Evolutionary conservation across 2,888 invertebrate genomes (phyloP).

Genomic region (Deroplatys truncata): DNA sequence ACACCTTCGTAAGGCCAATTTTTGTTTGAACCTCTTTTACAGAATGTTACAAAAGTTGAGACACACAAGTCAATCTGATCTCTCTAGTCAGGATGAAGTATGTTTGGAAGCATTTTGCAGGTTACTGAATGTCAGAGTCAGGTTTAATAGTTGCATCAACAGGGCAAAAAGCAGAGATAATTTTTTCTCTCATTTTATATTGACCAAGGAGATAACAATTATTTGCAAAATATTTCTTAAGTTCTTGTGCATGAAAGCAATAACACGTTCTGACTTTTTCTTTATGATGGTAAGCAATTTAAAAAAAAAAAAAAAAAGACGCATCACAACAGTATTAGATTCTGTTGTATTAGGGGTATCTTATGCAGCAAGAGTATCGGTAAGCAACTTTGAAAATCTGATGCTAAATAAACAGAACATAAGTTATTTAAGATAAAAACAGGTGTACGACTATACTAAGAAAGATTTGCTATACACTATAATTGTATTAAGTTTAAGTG

Average conservation of each 20-base stretch:
- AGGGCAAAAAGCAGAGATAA: background rate
- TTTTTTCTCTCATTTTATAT: background rate
- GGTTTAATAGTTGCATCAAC: background rate
- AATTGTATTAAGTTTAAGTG: too few relatives aligned
- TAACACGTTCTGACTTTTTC: background rate
- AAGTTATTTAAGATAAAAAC: background rate
- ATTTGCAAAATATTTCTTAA: background rate
- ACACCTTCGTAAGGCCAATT: conserved; percentile 48
- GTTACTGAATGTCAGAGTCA: background rate
- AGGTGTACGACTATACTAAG: too few relatives aligned
- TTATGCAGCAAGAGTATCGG: too few relatives aligned
- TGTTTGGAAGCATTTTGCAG: background rate
- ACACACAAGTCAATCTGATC: background rate
- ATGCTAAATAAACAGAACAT: background rate
- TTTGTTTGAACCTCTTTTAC: background rate
- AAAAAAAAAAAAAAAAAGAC: too few relatives aligned
- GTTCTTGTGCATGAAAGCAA: background rate
- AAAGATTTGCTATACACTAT: too few relatives aligned
- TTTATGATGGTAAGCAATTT: background rate
- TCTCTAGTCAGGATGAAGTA: background rate
- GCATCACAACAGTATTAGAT: too few relatives aligned
- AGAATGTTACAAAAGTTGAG: background rate
- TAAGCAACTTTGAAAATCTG: too few relatives aligned
- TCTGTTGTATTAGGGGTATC: too few relatives aligned
- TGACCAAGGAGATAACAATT: background rate